Conservation (phyloP, 2,113 vertebrate species). For the Pteruthius melanotis region DNA sequence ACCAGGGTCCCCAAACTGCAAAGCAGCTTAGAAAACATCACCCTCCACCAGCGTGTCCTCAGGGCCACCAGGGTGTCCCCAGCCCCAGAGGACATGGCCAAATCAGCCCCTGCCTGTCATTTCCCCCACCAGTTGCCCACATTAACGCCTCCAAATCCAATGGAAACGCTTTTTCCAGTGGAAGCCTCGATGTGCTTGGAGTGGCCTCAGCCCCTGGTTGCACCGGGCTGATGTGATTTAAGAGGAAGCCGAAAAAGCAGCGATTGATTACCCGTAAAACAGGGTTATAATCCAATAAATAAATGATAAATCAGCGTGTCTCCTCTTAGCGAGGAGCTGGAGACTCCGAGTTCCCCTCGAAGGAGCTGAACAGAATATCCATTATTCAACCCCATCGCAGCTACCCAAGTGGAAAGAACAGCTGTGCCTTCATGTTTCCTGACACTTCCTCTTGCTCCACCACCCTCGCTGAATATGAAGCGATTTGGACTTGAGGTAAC, state of each 20-base stretch:
- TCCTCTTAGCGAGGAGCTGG: not conserved
- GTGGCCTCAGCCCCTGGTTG: not conserved
- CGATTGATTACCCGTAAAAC: conserved; percentile 31
- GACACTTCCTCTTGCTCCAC: not conserved
- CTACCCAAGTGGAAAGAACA: conserved; percentile 46
- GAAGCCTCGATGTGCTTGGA: not conserved
- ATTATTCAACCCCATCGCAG: not conserved
- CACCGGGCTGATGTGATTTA: not conserved
- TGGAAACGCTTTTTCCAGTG: not conserved
- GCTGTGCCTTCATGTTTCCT: conserved; percentile 26
- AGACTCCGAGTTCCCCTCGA: not conserved
- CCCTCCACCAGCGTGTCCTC: not conserved
- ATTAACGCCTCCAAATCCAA: not conserved
- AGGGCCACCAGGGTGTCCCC: rapidly evolving
- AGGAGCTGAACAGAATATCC: conserved; percentile 29
- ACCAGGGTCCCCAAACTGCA: not conserved
- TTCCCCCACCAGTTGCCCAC: not conserved
- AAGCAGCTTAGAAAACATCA: not conserved
- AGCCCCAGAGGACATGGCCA: rapidly evolving
- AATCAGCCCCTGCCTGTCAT: not conserved
- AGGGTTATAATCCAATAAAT: conserved; percentile 45
- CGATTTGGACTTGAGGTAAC: not conserved
- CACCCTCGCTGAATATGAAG: not conserved
- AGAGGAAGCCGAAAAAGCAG: not conserved
- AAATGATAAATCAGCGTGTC: conserved; percentile 41